Evolutionary conservation across 2,113 vertebrate species (phyloP), one percentile per base, ranked within the genome.

Genomic region (Psophia crepitans): DNA sequence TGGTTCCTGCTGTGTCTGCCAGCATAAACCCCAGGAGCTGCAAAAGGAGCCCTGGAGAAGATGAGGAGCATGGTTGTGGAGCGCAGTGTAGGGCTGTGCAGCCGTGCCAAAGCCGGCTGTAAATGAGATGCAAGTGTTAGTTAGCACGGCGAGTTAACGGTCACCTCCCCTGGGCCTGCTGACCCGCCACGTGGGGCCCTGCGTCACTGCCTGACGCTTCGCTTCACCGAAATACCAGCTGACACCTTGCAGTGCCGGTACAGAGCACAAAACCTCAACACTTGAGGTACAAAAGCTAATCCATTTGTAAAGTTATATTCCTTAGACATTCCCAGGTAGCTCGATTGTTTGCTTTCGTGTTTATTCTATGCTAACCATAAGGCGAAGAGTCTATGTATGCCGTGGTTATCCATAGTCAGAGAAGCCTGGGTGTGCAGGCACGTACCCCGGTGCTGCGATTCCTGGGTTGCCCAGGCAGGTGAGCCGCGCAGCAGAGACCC

Each of bases 51-150:
- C 69, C 21, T 32, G 54, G 15, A 30, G 54, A 33, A 15, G 57
- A 27, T 6, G 14, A 5, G 24, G 51, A 44, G 6, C 12, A 5
- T 4, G 37, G 13, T 51, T 43, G 43, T 12, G 5, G 10, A 14
- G 30, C 1, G 0, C 15, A 8, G 24, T 0, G 6, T 14, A 7
- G 58, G 68, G 54, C 3, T 26, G 24, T 30, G 15, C 35, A 11
- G 60, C 1, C 3, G 19, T 14, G 8, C 70, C 54, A 11, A 19
- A 76, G 46, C 28, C 5, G 6, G 27, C 33, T 39, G 61, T 35
- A 17, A 27, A 60, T 6, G 71, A 75, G 78, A 24, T 53, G 53
- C 15, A 22, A 11, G 14, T 16, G 37, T 43, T 33, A 23, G 37
- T 43, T 32, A 33, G 30, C 24, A 3, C 1, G 20, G 44, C 4